Evolutionary conservation across 2,888 invertebrate species (phyloP), one percentile per base, ranked within the genome.

Genomic region (Dasysyrphus tricinctus): DNA sequence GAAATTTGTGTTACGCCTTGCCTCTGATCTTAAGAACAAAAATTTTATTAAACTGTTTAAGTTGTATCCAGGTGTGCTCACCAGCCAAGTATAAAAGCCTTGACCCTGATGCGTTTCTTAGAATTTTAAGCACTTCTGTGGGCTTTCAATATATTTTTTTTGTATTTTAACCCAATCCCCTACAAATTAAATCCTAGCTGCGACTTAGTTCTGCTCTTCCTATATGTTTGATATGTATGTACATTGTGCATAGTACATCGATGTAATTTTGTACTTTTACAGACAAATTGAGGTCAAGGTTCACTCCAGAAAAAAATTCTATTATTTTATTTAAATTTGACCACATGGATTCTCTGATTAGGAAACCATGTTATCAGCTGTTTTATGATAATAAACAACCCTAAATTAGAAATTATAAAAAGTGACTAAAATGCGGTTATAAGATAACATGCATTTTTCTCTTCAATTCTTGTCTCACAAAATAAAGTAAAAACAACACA

Each of bases 381-480:
- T 51, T 19, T 19, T 19, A 19, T 69, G 59, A 74, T 75, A 75
- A 54, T 12, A 65, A 29, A 47, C 8, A 76, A 49, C 49, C 39
- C 16, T 24, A 44, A 67, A 44, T n/a, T 11, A 39, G 11, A 73
- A 9, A 75, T 54, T 24, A 44, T 42, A 74, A 69, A 70, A 51
- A 2, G 11, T n/a, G 5, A 54, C 5, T 5, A n/a, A 37, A 69
- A 24, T 67, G 14, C 5, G 16, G 34, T 47, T 54, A 14, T 54
- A 51, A 54, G 54, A 59, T 51, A 61, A 42, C 49, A 49, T 54
- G 11, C 12, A 12, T 37, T 24, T 42, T 65, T 72, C 47, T 65
- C 49, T 57, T 57, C 16, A 29, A 34, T 44, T 34, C 51, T 51
- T 37, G 47, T 59, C 70, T 24, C 61, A 11, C 14, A 24, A 54